A percentile compares a stretch with the other conserved stretches of the same genome.
Evolutionary conservation across 2,888 invertebrate species (phyloP).

Genomic region (Tineola bisselliella): DNA sequence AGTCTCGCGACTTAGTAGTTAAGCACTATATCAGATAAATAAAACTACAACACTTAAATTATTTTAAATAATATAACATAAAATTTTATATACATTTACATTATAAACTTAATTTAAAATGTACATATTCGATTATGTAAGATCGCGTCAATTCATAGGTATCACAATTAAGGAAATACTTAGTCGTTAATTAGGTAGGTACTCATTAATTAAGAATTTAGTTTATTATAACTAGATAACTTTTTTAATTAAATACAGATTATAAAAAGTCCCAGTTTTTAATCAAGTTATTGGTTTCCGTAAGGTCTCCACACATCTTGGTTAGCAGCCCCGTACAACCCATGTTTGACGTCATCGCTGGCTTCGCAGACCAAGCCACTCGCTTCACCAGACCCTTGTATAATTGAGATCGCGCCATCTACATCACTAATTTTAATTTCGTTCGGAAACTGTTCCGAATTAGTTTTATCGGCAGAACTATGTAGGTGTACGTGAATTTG

Average conservation of each 20-base stretch:
- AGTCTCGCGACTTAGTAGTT: too few species aligned
- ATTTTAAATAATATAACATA: neutral
- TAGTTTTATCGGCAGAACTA: conserved; percentile 71
- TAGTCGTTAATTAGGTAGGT: too few species aligned
- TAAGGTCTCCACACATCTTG: conserved; percentile 82
- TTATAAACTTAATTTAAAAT: too few species aligned
- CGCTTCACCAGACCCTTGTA: conserved; percentile 39
- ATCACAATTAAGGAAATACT: too few species aligned
- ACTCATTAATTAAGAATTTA: too few species aligned
- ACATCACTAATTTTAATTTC: conserved; percentile 71
- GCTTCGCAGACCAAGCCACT: conserved; percentile 63
- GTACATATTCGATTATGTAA: too few species aligned
- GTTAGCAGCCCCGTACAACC: conserved; percentile 41
- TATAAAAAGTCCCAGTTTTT: too few species aligned
- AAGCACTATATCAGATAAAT: too few species aligned
- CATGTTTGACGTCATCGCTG: conserved; percentile 63
- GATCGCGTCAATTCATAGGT: too few species aligned
- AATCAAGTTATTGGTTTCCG: conserved; percentile 39
- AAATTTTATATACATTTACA: too few species aligned
- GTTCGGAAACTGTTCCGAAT: conserved; percentile 71
- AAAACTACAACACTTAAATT: neutral
- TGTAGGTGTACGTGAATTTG: conserved; percentile 86
- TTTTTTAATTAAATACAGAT: neutral
- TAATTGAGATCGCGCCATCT: conserved; percentile 66
- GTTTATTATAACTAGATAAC: too few species aligned